phyloP scores from a whole-genome alignment of 2,888 invertebrate genomes.

The Petrolisthes cinctipes region DNA sequence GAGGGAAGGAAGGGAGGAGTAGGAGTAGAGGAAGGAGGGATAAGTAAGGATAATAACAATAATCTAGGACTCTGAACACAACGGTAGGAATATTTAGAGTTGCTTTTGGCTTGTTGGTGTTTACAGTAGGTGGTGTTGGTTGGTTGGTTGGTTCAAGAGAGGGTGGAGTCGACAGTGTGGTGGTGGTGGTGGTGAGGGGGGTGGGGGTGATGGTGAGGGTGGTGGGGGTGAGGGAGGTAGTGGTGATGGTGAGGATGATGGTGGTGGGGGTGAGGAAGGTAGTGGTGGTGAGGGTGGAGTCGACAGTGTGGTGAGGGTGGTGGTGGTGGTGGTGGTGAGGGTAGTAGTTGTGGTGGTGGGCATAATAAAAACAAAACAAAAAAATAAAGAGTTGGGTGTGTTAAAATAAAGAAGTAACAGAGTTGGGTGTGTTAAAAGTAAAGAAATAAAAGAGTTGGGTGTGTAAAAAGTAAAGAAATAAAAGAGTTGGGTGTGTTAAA shows the following conservation, averaged over 20 bases:
- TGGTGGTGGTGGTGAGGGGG: neutral
- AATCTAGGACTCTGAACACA: neutral
- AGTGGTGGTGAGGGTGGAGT: neutral
- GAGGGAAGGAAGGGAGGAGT: neutral
- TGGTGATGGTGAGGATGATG: neutral
- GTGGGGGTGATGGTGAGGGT: conserved; percentile 1
- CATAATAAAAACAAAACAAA: neutral
- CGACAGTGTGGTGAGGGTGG: neutral
- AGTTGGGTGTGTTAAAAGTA: no score
- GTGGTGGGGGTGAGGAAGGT: neutral
- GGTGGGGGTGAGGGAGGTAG: neutral
- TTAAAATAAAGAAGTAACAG: neutral
- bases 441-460: no score
- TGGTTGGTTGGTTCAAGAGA: neutral
- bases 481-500: neutral
- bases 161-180: neutral
- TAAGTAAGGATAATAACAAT: neutral
- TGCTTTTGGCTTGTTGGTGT: neutral
- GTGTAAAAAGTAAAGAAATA: no score
- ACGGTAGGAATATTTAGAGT: conserved; percentile 16
- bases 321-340: neutral
- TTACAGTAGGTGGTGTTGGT: neutral
- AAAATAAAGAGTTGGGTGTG: neutral
- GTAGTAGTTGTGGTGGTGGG: conserved; percentile 8
- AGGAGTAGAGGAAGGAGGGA: neutral